Percentiles rank a stretch among this genome's conserved stretches.
Conservation (phyloP, 2,113 vertebrate genomes). For the Nibea albiflora region DNA sequence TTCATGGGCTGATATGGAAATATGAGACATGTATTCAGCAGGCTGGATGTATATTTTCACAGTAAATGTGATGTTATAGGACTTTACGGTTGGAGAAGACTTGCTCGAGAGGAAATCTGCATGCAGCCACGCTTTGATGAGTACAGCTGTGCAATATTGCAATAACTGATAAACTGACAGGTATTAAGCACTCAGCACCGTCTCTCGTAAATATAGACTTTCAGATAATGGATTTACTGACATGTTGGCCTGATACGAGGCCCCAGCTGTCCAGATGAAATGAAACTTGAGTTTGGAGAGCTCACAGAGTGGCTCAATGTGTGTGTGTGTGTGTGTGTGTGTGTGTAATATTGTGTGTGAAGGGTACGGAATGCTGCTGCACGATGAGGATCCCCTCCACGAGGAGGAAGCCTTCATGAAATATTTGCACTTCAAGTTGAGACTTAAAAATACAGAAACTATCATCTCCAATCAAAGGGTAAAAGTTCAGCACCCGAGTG, state of each 20-base stretch:
- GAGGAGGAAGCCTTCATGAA: neutral
- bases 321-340: constrained; percentile 4
- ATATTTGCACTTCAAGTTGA: neutral
- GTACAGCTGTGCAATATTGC: no score
- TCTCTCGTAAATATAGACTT: neutral
- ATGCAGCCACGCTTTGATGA: no score
- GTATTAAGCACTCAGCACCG: neutral
- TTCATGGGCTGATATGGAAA: neutral
- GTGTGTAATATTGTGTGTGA: neutral
- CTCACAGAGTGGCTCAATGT: neutral
- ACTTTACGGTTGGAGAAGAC: neutral
- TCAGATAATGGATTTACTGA: neutral
- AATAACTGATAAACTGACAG: neutral
- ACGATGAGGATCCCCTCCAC: neutral
- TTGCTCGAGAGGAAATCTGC: no score
- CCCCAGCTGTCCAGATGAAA: constrained; percentile 11
- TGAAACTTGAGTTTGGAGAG: constrained; percentile 8
- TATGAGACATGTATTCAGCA: neutral
- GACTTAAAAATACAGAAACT: neutral
- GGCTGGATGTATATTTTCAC: no score
- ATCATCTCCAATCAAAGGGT: no score
- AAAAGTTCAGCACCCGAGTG: neutral
- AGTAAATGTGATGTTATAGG: no score
- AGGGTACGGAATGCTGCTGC: neutral
- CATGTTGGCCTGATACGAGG: neutral